These are phyloP conservation scores for Xenus cinereus DNA, from an alignment of 2,113 vertebrate genomes.

Conservation along the genomic window DNA sequence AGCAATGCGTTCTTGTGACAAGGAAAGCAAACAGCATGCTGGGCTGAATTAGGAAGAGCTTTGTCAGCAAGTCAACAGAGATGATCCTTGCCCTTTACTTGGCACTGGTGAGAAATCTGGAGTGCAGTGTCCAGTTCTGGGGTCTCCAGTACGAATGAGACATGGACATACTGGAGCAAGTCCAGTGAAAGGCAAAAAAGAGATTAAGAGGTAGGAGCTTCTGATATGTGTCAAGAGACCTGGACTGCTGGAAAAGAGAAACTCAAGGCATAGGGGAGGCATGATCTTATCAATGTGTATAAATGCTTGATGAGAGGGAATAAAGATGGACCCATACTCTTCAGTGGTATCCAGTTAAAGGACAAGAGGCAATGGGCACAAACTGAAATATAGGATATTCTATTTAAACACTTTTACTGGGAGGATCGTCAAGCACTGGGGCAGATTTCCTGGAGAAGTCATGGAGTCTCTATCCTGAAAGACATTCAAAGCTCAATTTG, in stretches of 20 bases:
- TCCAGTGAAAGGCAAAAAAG: not conserved
- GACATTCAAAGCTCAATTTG: not conserved
- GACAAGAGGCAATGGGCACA: not conserved
- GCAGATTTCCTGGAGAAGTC: not conserved
- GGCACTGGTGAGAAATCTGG: not conserved
- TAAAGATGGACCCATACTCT: not conserved
- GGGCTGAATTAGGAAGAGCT: not conserved
- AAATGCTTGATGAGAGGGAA: not conserved
- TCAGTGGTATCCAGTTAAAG: not conserved
- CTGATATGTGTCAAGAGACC: not conserved
- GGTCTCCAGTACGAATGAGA: rapidly evolving
- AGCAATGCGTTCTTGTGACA: not conserved
- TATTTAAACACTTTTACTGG: not conserved
- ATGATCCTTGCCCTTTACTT: not conserved
- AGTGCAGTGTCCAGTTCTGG: not conserved
- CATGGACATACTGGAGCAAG: not conserved
- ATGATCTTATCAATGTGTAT: not conserved
- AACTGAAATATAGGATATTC: not conserved
- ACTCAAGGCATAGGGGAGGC: not conserved
- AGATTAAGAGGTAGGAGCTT: not conserved
- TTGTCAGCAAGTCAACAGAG: not conserved
- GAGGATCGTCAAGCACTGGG: not conserved
- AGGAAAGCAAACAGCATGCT: not conserved
- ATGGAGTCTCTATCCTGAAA: not conserved
- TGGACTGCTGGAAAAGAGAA: not conserved